These are phyloP conservation scores for Microcebus tavaratra DNA, from an alignment of 2,113 vertebrate species.

Conservation along the genomic window DNA sequence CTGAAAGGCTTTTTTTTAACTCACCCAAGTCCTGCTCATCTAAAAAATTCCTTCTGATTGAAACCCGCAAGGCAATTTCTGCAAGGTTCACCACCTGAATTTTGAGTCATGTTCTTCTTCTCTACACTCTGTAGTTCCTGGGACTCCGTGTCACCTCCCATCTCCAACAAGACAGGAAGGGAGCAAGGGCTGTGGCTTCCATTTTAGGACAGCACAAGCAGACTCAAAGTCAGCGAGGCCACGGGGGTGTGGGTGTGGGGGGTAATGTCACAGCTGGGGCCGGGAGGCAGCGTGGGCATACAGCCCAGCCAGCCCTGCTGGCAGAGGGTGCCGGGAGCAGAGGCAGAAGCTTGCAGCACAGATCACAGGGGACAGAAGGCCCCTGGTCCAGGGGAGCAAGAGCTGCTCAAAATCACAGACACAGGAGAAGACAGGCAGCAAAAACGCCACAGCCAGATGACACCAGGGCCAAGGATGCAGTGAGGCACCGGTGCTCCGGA, in stretches of 20 bases:
- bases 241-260: background rate
- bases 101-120: background rate
- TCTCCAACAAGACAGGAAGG: background rate
- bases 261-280: background rate
- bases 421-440: background rate
- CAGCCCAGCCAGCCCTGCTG: background rate
- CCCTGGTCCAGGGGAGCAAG: background rate
- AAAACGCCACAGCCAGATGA: background rate
- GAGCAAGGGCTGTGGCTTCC: background rate
- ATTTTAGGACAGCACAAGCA: background rate
- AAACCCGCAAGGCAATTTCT: background rate
- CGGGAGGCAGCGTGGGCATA: background rate
- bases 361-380: background rate
- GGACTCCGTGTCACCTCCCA: background rate
- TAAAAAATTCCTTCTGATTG: background rate
- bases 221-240: background rate
- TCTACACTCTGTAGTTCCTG: background rate
- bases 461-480: rapidly evolving
- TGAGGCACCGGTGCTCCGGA: background rate
- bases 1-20: background rate
- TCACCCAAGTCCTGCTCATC: background rate
- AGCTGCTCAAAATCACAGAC: background rate
- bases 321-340: background rate
- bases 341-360: background rate
- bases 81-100: background rate